phyloP scores from a whole-genome alignment of 1,140 invertebrate genomes.

The Mesaphorura yosii region DNA sequence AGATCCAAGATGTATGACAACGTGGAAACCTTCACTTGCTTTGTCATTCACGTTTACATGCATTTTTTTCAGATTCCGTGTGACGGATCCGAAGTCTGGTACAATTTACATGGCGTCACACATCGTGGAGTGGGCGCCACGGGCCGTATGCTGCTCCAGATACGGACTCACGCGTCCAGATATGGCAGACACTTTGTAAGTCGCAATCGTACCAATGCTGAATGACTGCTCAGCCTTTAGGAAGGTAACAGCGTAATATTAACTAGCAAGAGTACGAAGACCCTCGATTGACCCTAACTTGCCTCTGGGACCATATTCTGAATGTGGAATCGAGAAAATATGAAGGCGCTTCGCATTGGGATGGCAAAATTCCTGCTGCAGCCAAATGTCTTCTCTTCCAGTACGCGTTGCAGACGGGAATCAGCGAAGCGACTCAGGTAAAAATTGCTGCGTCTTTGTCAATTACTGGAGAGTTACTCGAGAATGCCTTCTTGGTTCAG shows the following conservation, averaged over 20 bases:
- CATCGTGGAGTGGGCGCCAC: conserved; percentile 8
- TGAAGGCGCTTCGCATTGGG: conserved; percentile 9
- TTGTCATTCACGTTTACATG: not conserved
- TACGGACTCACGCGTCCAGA: conserved; percentile 24
- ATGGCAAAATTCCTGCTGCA: conserved; percentile 21
- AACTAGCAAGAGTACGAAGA: conserved; percentile 18
- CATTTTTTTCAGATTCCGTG: conserved; percentile 18
- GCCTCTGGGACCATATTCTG: conserved; percentile 24
- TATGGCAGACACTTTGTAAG: conserved; percentile 23
- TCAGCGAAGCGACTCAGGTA: conserved; percentile 25
- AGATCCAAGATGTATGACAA: conserved; percentile 15
- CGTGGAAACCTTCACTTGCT: not conserved
- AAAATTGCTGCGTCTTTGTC: not conserved
- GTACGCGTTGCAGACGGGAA: conserved; percentile 25
- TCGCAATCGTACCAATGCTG: not conserved
- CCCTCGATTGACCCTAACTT: conserved; percentile 17
- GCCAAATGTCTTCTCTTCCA: conserved; percentile 26
- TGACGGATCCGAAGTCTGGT: conserved; percentile 20
- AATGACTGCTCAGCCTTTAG: not conserved
- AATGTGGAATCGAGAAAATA: conserved; percentile 7
- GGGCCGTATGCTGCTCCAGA: conserved; percentile 19
- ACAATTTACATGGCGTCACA: conserved; percentile 6
- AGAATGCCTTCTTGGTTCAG: conserved; percentile 8
- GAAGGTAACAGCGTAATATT: not conserved
- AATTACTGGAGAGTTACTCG: not conserved